These are phyloP conservation scores for Lordiphosa andalusiaca DNA, from an alignment of 2,888 invertebrate species.

Conservation along the genomic window DNA sequence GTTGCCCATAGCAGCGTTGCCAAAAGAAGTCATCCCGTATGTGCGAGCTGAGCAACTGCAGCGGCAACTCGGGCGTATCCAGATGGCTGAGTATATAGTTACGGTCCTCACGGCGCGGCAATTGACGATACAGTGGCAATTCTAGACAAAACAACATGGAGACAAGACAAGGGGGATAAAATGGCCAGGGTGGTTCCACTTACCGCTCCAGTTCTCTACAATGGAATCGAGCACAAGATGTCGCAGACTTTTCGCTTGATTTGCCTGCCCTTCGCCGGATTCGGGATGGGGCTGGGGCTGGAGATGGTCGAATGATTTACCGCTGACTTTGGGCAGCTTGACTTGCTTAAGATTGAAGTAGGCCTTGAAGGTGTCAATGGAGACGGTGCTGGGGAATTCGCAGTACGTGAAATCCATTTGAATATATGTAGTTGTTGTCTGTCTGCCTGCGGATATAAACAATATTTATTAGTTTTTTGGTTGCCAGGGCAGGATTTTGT, in stretches of 20 bases:
- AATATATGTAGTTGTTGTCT: slow-evolving; percentile 16
- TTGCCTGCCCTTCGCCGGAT: slow-evolving; percentile 54
- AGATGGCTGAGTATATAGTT: slow-evolving; percentile 78
- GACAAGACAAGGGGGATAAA: slow-evolving; percentile 1
- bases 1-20: slow-evolving; percentile 76
- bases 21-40: slow-evolving; percentile 79
- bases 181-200: slow-evolving; percentile 21
- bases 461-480: slow-evolving; percentile 30
- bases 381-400: slow-evolving; percentile 78
- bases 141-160: slow-evolving; percentile 52
- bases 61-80: slow-evolving; percentile 71
- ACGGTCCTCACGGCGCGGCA: slow-evolving; percentile 75
- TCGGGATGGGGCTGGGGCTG: slow-evolving; percentile 40
- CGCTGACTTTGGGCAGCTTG: slow-evolving; percentile 59
- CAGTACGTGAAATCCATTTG: slow-evolving; percentile 74
- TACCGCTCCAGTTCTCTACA: slow-evolving; percentile 78
- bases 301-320: slow-evolving; percentile 52
- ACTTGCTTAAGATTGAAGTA: slow-evolving; percentile 67
- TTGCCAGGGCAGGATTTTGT: slow-evolving; percentile 31
- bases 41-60: slow-evolving; percentile 75
- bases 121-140: slow-evolving; percentile 72
- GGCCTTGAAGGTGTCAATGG: slow-evolving; percentile 78
- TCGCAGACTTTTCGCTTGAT: slow-evolving; percentile 75
- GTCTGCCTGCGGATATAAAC: slow-evolving; percentile 12
- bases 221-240: slow-evolving; percentile 77